These are phyloP conservation scores for Lophochroa leadbeateri DNA, from an alignment of 2,113 vertebrate species.

Conservation along the genomic window DNA sequence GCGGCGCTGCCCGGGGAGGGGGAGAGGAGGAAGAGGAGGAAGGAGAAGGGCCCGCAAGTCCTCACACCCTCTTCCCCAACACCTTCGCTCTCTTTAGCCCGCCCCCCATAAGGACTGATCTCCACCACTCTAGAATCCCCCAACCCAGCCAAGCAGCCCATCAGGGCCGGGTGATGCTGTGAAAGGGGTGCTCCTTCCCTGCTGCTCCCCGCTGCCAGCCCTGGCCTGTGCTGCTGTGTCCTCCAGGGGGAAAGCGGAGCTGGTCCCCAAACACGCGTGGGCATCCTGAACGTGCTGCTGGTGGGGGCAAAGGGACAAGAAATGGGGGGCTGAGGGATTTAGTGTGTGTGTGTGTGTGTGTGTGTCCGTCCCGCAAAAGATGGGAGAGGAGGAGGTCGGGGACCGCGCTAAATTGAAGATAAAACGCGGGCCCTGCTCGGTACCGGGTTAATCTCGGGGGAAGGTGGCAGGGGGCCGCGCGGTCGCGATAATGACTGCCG, in stretches of 20 bases:
- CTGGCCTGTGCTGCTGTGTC: not conserved
- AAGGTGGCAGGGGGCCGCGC: not conserved
- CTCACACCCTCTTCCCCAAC: not conserved
- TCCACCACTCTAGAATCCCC: not conserved
- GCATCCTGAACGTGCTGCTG: not conserved
- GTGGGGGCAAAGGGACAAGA: not conserved
- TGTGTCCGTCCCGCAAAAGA: not conserved
- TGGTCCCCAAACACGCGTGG: accelerated
- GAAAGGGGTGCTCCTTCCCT: not conserved
- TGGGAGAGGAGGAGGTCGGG: not conserved
- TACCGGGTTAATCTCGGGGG: slow-evolving; percentile 59
- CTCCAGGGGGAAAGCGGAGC: accelerated
- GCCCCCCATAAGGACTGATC: too few species aligned
- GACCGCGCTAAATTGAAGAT: not conserved
- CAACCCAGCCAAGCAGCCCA: not conserved
- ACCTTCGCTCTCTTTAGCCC: accelerated
- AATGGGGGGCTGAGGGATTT: not conserved
- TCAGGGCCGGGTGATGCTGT: not conserved
- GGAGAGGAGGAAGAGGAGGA: not conserved
- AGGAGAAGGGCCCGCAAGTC: not conserved
- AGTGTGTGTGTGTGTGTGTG: not conserved
- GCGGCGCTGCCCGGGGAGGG: accelerated
- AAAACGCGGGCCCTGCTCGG: not conserved
- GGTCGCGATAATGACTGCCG: slow-evolving; percentile 40
- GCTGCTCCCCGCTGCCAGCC: accelerated